Conservation (phyloP, 30 jellyfish, hydroid and myxozoan genomes). For the Hydractinia symbiolongicarpus region DNA sequence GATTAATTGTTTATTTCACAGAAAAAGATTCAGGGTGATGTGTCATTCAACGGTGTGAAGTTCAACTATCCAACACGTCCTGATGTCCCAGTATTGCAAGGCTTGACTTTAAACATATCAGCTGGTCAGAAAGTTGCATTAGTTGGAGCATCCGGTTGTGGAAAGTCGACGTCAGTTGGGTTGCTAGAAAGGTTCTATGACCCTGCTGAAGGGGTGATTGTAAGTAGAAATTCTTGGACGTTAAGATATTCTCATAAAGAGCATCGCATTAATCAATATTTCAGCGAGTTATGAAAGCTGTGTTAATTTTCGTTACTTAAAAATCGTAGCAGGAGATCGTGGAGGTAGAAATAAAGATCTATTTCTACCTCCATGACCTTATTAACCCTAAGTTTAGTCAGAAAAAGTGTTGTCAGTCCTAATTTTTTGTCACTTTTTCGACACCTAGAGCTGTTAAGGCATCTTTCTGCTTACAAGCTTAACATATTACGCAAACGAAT, state of each 20-base stretch:
- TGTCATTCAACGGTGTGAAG: conserved; percentile 38
- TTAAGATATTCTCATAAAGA: not conserved
- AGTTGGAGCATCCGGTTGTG: conserved; percentile 92
- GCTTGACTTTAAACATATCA: conserved; percentile 29
- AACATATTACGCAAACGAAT: too few species aligned
- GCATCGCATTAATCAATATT: not conserved
- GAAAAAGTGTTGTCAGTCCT: too few species aligned
- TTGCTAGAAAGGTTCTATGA: conserved; percentile 72
- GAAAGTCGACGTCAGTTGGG: conserved; percentile 75
- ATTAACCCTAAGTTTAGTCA: too few species aligned
- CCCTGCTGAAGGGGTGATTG: conserved; percentile 57
- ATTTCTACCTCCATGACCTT: too few species aligned
- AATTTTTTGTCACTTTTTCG: too few species aligned
- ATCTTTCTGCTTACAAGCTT: too few species aligned
- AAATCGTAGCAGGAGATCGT: too few species aligned
- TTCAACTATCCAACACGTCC: conserved; percentile 81
- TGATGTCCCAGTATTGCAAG: conserved; percentile 73
- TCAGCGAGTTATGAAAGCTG: not conserved
- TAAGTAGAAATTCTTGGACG: not conserved
- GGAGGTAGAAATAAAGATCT: too few species aligned
- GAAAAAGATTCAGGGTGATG: conserved; percentile 52
- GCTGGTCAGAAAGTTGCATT: conserved; percentile 85
- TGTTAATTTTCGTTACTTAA: not conserved
- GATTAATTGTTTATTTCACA: not conserved
- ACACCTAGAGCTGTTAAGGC: too few species aligned